Conservation (phyloP, 53 echinoderm and acorn worm genomes). For the Holothuria scabra region DNA sequence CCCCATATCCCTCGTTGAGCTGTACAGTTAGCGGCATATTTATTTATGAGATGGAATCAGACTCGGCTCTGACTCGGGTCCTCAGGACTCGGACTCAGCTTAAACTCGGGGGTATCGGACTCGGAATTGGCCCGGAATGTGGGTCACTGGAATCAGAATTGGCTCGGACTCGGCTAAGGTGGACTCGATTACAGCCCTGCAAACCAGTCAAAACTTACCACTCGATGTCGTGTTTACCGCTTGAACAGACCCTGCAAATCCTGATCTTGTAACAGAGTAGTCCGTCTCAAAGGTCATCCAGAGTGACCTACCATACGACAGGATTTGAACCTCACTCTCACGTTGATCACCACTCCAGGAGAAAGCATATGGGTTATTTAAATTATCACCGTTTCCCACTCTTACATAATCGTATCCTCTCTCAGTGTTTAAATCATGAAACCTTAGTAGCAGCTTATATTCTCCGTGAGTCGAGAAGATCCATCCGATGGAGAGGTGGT, state of each 20-base stretch:
- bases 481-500: neutral
- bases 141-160: too few relatives aligned
- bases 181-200: too few relatives aligned
- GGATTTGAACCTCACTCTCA: neutral
- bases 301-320: neutral
- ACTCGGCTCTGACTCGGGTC: too few relatives aligned
- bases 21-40: too few relatives aligned
- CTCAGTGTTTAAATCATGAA: neutral
- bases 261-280: neutral
- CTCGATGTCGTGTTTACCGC: neutral
- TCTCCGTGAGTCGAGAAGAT: neutral
- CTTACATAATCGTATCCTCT: neutral
- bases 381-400: slow-evolving; percentile 1
- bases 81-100: too few relatives aligned
- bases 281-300: neutral
- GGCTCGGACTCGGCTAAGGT: too few relatives aligned
- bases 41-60: too few relatives aligned
- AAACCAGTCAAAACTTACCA: too few relatives aligned
- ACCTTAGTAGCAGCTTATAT: neutral
- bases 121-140: too few relatives aligned
- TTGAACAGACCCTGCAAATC: neutral
- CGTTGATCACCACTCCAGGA: neutral
- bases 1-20: too few relatives aligned
- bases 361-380: neutral
- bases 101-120: too few relatives aligned